Evolutionary conservation across 1,140 invertebrate species (phyloP), one percentile per base, ranked within the genome.

Genomic region (Conus betulinus): DNA sequence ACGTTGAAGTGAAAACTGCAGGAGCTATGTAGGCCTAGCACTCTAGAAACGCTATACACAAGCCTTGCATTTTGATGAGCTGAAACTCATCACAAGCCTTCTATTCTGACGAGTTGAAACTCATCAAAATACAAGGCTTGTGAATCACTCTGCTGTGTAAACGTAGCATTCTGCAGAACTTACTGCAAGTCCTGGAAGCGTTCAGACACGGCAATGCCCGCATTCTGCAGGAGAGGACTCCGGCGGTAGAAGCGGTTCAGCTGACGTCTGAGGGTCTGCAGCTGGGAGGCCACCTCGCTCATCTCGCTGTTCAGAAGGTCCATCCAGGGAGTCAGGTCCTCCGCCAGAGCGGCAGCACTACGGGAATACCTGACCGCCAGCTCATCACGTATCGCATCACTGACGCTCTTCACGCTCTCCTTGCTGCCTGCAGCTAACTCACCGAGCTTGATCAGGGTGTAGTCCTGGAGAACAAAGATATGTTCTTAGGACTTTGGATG

Each of bases 151-250:
- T 39, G 3, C 39, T 39, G 39, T 39, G 39, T 39, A 39, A 60
- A 60, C 67, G 20, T 13, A 79, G 20, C 51, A 79, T 13, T 10
- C 5, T 39, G 6, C 15, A 13, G 7, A 27, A 84, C 82, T 84
- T 20, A 84, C 82, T 84, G 82, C 23, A 84, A 6, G 57, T 25
- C 82, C 53, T 27, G 23, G 55, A 27, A 84, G 53, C 57, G 57
- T 27, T 84, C 55, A 25, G 82, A 23, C 13, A 63, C 82, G 55
- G 53, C 57, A 27, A 89, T 87, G 25, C 91, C 92, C 55, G 92
- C 87, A 63, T 92, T 89, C 51, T 88, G 88, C 25, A 94, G 23
- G 84, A 93, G 91, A 11, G 93, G 84, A 87, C 93, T 93, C 52
- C 91, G n/a, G 78, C 84, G 78, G 84, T 93, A 92, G 91, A 92